These are phyloP conservation scores for Chrosomus eos DNA, from an alignment of 2,797 vertebrate species.

Conservation along the genomic window DNA sequence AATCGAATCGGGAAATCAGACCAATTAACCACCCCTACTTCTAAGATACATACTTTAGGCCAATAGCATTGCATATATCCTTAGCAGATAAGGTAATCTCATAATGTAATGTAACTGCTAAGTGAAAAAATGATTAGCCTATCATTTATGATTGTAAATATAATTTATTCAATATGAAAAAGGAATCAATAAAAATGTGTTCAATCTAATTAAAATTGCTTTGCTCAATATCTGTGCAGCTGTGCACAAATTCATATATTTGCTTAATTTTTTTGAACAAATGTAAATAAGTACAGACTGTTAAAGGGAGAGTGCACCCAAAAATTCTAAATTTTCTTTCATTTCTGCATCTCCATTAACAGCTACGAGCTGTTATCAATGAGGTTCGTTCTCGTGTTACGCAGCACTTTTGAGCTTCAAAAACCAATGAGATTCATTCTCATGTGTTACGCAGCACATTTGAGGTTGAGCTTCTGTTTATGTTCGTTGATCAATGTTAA, in stretches of 20 bases:
- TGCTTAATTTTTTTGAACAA: too few species aligned
- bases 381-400: too few species aligned
- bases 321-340: too few species aligned
- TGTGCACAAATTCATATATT: not conserved
- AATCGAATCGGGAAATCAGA: too few species aligned
- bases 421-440: too few species aligned
- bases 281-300: not conserved
- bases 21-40: too few species aligned
- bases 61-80: not conserved
- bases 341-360: too few species aligned
- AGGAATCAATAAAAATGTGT: not conserved
- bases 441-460: too few species aligned
- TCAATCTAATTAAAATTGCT: not conserved
- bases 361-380: too few species aligned
- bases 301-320: not conserved
- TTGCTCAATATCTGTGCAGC: not conserved
- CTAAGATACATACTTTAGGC: not conserved
- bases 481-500: too few species aligned
- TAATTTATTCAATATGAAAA: not conserved
- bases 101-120: not conserved
- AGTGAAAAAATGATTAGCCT: not conserved
- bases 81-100: not conserved
- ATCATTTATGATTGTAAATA: not conserved
- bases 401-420: too few species aligned
- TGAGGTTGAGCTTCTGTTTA: too few species aligned